These are phyloP conservation scores for Metellina segmentata DNA, from an alignment of 2,888 invertebrate genomes.

Conservation along the genomic window DNA sequence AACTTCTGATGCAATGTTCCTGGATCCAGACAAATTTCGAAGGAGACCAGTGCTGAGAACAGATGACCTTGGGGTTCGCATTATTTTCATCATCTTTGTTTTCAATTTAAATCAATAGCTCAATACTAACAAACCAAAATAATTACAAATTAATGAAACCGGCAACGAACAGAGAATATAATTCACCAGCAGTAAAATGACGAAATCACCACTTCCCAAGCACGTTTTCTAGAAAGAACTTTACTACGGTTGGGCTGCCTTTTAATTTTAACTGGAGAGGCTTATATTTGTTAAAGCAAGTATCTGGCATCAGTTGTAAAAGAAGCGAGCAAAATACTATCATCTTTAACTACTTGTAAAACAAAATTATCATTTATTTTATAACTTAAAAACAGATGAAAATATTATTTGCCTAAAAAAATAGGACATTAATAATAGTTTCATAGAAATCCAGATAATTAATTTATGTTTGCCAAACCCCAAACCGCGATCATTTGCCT, in stretches of 20 bases:
- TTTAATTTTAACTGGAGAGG: not conserved
- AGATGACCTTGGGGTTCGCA: constrained; percentile 45
- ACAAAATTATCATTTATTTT: no score
- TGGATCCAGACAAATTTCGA: constrained; percentile 41
- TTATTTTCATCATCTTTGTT: constrained; percentile 60
- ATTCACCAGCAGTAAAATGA: not conserved
- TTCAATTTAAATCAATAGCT: not conserved
- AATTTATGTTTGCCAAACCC: not conserved
- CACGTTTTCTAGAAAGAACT: constrained; percentile 52
- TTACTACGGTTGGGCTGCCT: not conserved
- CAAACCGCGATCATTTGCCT: not conserved
- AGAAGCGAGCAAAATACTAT: no score
- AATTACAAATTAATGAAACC: not conserved
- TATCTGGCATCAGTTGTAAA: no score
- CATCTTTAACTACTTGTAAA: no score
- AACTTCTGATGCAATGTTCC: constrained; percentile 50
- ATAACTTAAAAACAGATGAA: no score
- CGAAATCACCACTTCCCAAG: constrained; percentile 22
- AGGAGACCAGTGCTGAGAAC: constrained; percentile 40
- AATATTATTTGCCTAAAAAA: no score
- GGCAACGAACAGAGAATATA: not conserved
- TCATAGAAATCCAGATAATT: no score
- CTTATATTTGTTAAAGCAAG: no score
- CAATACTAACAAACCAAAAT: not conserved
- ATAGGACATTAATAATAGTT: no score